Percentiles rank a stretch among this genome's conserved stretches.
phyloP scores from a whole-genome alignment of 2,888 invertebrate genomes.

The Amphimallon solstitiale region DNA sequence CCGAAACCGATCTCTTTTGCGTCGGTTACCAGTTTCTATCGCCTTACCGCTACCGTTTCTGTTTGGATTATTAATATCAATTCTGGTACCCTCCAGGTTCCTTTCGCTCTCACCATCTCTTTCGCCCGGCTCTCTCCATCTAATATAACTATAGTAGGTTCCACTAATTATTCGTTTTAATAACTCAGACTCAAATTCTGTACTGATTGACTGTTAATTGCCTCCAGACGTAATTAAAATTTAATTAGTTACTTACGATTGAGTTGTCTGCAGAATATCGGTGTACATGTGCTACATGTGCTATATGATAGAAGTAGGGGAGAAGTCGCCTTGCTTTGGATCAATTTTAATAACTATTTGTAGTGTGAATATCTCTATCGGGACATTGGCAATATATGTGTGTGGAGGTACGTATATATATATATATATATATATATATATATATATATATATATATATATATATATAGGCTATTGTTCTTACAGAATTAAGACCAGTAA shows the following conservation, averaged over 20 bases:
- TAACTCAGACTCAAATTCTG: slow-evolving; percentile 57
- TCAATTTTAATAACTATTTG: slow-evolving; percentile 17
- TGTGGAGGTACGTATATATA: too few relatives aligned
- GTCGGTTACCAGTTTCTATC: slow-evolving; percentile 26
- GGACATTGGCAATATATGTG: slow-evolving; percentile 19
- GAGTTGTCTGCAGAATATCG: slow-evolving; percentile 45
- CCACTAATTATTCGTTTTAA: slow-evolving; percentile 63
- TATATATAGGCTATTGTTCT: slow-evolving; percentile 27
- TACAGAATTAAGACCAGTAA: slow-evolving; percentile 5
- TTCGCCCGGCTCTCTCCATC: slow-evolving; percentile 26
- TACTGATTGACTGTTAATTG: slow-evolving; percentile 64
- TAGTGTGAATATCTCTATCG: slow-evolving; percentile 10
- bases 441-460: too few relatives aligned
- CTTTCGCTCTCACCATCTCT: slow-evolving; percentile 21
- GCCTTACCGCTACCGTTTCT: slow-evolving; percentile 22
- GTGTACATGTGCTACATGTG: slow-evolving; percentile 11
- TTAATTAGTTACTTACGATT: slow-evolving; percentile 58
- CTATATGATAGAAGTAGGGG: background rate
- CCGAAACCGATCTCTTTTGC: slow-evolving; percentile 27
- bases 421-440: too few relatives aligned
- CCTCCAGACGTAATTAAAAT: slow-evolving; percentile 62
- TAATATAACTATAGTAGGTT: slow-evolving; percentile 59
- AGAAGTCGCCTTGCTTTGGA: slow-evolving; percentile 17
- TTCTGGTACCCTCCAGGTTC: slow-evolving; percentile 55
- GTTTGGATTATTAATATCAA: slow-evolving; percentile 59